These are phyloP conservation scores for Heliconius aoede DNA, from an alignment of 2,888 invertebrate species.

Conservation along the genomic window DNA sequence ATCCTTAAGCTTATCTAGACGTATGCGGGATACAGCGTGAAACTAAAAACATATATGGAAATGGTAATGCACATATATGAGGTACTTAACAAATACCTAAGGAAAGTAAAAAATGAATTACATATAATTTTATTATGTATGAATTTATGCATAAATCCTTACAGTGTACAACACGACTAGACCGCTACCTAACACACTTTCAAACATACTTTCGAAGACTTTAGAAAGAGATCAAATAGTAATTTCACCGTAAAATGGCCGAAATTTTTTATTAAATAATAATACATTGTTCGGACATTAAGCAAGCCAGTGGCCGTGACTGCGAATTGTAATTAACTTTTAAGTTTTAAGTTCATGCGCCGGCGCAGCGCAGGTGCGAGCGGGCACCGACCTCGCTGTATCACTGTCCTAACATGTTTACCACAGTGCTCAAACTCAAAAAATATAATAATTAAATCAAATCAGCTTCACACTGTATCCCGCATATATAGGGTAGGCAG, in stretches of 20 bases:
- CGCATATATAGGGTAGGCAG: no score
- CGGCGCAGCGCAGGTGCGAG: slow-evolving; percentile 35
- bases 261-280: slow-evolving; percentile 38
- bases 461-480: no score
- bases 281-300: slow-evolving; percentile 65
- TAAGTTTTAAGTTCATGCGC: slow-evolving; percentile 35
- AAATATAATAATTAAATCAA: no score
- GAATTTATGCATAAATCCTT: neutral
- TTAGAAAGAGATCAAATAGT: slow-evolving; percentile 28
- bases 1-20: no score
- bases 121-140: neutral
- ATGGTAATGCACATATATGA: no score
- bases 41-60: no score
- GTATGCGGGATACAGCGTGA: no score
- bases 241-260: slow-evolving; percentile 32
- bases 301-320: slow-evolving; percentile 78
- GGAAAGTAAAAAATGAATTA: no score
- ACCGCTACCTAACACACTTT: slow-evolving; percentile 20
- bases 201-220: slow-evolving; percentile 10
- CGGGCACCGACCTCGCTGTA: slow-evolving; percentile 38
- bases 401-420: neutral
- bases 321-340: slow-evolving; percentile 77
- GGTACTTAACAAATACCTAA: no score
- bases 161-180: neutral
- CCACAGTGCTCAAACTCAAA: neutral